Evolutionary conservation across 2,797 vertebrate species (phyloP).

Genomic region (Oophaga sylvatica): DNA sequence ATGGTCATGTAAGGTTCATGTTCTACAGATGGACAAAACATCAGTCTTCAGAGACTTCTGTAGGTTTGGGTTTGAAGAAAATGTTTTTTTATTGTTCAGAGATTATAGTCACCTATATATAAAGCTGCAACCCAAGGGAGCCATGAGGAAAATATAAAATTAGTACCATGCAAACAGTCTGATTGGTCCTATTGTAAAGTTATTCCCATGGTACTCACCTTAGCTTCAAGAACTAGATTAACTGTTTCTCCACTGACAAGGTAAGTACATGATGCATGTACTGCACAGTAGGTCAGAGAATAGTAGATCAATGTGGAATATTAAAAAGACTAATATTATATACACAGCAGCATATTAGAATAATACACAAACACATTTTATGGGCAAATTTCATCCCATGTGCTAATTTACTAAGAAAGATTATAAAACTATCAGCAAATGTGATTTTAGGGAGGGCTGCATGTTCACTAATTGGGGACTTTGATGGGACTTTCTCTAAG

Average conservation of each 20-base stretch:
- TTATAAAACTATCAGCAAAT: too few relatives aligned
- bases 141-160: neutral
- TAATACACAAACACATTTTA: too few relatives aligned
- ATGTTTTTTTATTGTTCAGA: neutral
- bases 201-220: neutral
- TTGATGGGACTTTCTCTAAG: too few relatives aligned
- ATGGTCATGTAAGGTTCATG: conserved; percentile 44
- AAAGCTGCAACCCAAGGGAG: neutral
- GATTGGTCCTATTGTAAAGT: neutral
- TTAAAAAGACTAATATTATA: neutral
- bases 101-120: neutral
- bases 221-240: neutral
- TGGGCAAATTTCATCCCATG: too few relatives aligned
- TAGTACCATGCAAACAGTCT: neutral
- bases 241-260: neutral
- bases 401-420: too few relatives aligned
- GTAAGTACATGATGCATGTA: neutral
- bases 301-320: neutral
- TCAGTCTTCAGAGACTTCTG: conserved; percentile 9
- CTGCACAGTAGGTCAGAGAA: neutral
- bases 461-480: too few relatives aligned
- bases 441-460: too few relatives aligned
- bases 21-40: conserved; percentile 27
- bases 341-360: neutral
- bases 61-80: too few relatives aligned